Base-by-base conservation (phyloP, 1,140 invertebrate species). In the Colletes latitarsis region DNA sequence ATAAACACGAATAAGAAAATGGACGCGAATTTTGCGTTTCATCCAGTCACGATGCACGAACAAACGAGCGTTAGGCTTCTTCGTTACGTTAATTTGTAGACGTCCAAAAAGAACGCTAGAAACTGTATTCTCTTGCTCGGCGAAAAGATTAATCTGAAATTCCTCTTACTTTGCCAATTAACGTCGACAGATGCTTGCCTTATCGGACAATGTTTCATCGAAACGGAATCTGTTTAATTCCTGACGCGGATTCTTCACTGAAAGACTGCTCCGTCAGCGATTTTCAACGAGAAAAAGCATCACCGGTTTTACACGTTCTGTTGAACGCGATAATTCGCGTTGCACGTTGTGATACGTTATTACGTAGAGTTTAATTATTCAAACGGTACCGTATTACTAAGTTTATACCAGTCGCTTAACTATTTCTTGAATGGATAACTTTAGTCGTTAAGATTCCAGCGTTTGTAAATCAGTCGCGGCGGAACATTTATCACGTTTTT, bases 171-270 rank as follows among this genome's bases (percentile, higher is more conserved):
- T 74, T 10, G 71, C 21, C 49, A 74, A 74, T 74, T 74, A 74
- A 74, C 71, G 49, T 74, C 71, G 58, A 4, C 19, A 17, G 57
- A 52, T 60, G 60, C 15, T 19, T 62, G 9, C 53, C 53, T 55
- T 55, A 55, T 55, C 9, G 9, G 5, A 41, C 43, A 43, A 49
- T 62, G 57, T 73, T 46, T 62, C 71, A 39, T 62, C 71, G 41
- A 21, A 72, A 72, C 55, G 70, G 70, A 74, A 74, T 74, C 58
- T 21, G 58, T 46, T 74, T 63, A 63, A 74, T 39, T 74, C 30
- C 41, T 39, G n/a, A 71, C 19, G 57, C 55, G 69, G 12, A 58
- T 71, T 17, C 14, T 15, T 19, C 9, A 10, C 39, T 6, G 9
- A 70, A 70, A 19, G 30, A 71, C 12, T 39, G 6, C 53, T 14